A percentile compares a stretch with the other conserved stretches of the same genome.
These are phyloP conservation scores for Doryteuthis pealeii DNA, from an alignment of 1,140 invertebrate genomes.

Conservation along the genomic window DNA sequence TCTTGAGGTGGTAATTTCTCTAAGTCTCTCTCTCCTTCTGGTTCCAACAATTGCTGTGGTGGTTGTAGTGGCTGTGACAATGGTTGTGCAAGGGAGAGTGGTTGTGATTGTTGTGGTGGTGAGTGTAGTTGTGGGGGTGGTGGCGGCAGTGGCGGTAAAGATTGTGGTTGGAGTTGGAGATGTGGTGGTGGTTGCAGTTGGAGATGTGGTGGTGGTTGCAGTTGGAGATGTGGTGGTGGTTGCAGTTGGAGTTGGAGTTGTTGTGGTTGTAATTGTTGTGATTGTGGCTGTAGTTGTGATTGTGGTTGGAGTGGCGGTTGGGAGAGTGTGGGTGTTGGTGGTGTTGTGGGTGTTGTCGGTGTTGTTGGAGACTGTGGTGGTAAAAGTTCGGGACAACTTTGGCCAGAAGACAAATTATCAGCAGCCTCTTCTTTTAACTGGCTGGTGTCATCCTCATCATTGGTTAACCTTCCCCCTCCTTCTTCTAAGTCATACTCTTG, in stretches of 20 bases:
- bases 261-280: slow-evolving; percentile 20
- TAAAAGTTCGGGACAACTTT: slow-evolving; percentile 55
- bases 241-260: slow-evolving; percentile 23
- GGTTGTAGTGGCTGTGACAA: slow-evolving; percentile 17
- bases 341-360: slow-evolving; percentile 57
- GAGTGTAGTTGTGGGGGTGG: slow-evolving; percentile 20
- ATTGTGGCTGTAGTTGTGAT: slow-evolving; percentile 27
- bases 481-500: slow-evolving; percentile 24
- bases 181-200: slow-evolving; percentile 15
- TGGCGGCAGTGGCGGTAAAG: slow-evolving; percentile 22
- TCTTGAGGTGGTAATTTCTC: not conserved
- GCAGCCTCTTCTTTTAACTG: slow-evolving; percentile 19
- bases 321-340: slow-evolving; percentile 80
- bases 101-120: slow-evolving; percentile 19
- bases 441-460: slow-evolving; percentile 13
- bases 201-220: not conserved
- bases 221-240: slow-evolving; percentile 30
- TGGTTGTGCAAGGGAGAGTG: slow-evolving; percentile 18
- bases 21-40: not conserved
- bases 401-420: slow-evolving; percentile 18
- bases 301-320: slow-evolving; percentile 73
- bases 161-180: slow-evolving; percentile 24
- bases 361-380: slow-evolving; percentile 52
- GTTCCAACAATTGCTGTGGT: slow-evolving; percentile 7
- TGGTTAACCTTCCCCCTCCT: slow-evolving; percentile 18